Evolutionary conservation across 2,888 invertebrate species (phyloP).

Genomic region (Habroteleia sp.): DNA sequence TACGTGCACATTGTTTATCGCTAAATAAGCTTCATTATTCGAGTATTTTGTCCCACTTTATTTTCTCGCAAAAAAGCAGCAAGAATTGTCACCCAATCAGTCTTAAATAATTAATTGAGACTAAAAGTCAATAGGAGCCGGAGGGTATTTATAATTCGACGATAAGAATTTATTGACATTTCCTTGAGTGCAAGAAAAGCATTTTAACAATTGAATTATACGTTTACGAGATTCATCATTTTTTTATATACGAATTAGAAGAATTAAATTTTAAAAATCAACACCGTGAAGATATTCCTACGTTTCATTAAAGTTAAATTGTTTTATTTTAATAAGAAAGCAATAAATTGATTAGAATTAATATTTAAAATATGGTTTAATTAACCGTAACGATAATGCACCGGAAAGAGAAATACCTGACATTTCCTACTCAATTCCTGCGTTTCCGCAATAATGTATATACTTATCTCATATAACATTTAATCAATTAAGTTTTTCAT

Average conservation of each 20-base stretch:
- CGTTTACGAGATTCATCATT: conserved; percentile 21
- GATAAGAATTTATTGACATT: conserved; percentile 39
- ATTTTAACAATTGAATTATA: conserved; percentile 35
- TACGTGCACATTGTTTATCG: conserved; percentile 19
- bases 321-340: conserved; percentile 41
- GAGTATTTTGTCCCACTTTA: too few species aligned
- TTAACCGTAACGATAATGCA: conserved; percentile 38
- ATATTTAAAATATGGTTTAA: conserved; percentile 44
- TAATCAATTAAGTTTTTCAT: conserved; percentile 20
- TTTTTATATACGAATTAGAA: conserved; percentile 29
- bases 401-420: conserved; percentile 34
- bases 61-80: too few species aligned
- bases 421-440: conserved; percentile 49
- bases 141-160: conserved; percentile 33
- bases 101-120: too few species aligned
- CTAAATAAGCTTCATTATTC: too few species aligned
- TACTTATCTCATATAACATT: conserved; percentile 6
- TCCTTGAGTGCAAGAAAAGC: conserved; percentile 12
- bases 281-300: too few species aligned
- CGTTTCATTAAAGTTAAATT: conserved; percentile 38
- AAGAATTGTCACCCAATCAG: too few species aligned
- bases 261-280: conserved; percentile 21
- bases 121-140: conserved; percentile 25
- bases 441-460: conserved; percentile 32
- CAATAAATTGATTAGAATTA: conserved; percentile 30